phyloP scores from a whole-genome alignment of 2,797 vertebrate genomes.

The Takifugu ocellatus region DNA sequence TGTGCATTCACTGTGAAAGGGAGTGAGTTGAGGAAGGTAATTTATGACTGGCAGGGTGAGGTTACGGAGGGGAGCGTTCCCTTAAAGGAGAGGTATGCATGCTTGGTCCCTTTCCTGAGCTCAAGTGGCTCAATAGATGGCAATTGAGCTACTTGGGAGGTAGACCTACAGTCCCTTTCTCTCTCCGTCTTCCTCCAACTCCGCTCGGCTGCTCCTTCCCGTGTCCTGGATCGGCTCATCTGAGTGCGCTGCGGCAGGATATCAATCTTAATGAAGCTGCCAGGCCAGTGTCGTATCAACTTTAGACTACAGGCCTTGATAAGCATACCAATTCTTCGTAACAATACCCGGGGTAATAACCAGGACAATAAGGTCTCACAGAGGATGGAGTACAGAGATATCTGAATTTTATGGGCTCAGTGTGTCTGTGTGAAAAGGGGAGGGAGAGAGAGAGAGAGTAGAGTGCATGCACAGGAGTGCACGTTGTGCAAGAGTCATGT shows the following conservation, averaged over 20 bases:
- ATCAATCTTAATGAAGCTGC: slow-evolving; percentile 73
- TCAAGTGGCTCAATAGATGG: slow-evolving; percentile 63
- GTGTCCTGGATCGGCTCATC: slow-evolving; percentile 62
- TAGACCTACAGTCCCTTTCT: slow-evolving; percentile 41
- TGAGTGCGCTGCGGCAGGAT: slow-evolving; percentile 50
- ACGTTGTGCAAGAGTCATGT: slow-evolving; percentile 16
- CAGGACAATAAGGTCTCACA: slow-evolving; percentile 68
- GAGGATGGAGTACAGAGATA: slow-evolving; percentile 68
- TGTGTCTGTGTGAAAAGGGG: slow-evolving; percentile 34
- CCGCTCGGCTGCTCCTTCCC: slow-evolving; percentile 31
- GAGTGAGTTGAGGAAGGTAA: slow-evolving; percentile 59
- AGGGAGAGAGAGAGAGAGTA: slow-evolving; percentile 2
- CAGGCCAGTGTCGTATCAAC: slow-evolving; percentile 64
- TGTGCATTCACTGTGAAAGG: slow-evolving; percentile 71
- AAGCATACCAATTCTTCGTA: slow-evolving; percentile 70
- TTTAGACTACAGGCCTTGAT: slow-evolving; percentile 69
- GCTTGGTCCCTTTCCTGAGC: slow-evolving; percentile 61
- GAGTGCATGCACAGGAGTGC: slow-evolving; percentile 25
- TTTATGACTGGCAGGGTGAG: slow-evolving; percentile 75
- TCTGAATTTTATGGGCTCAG: slow-evolving; percentile 61
- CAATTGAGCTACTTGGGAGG: slow-evolving; percentile 68
- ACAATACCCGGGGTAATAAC: slow-evolving; percentile 71
- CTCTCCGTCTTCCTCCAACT: slow-evolving; percentile 37
- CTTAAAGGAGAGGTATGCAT: slow-evolving; percentile 63
- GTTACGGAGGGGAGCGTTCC: slow-evolving; percentile 60